Evolutionary conservation across 2,888 invertebrate genomes (phyloP).

Genomic region (Smittia sp.): DNA sequence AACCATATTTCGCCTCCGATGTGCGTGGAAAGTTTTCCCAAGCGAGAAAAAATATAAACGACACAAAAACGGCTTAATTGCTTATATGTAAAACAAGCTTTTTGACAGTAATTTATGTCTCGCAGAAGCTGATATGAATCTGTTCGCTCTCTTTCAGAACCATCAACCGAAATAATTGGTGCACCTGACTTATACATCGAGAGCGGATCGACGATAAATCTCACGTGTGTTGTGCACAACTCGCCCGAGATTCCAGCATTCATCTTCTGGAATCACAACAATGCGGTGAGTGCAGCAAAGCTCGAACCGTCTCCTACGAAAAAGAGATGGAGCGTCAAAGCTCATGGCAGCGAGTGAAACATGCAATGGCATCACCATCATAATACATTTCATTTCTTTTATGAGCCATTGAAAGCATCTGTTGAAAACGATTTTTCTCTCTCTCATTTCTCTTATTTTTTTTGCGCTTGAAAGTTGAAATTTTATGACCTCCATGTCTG

Average conservation of each 20-base stretch:
- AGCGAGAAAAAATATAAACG: neutral
- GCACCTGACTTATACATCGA: slow-evolving; percentile 91
- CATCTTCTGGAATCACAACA: slow-evolving; percentile 93
- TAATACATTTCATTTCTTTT: slow-evolving; percentile 40
- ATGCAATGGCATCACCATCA: slow-evolving; percentile 34
- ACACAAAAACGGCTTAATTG: neutral
- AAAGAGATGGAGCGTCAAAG: neutral
- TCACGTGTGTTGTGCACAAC: slow-evolving; percentile 86
- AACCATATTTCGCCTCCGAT: neutral
- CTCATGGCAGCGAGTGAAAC: slow-evolving; percentile 14
- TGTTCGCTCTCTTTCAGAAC: slow-evolving; percentile 65
- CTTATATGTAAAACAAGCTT: slow-evolving; percentile 10
- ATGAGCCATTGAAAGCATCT: slow-evolving; percentile 40
- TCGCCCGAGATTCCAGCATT: slow-evolving; percentile 91
- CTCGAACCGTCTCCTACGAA: neutral
- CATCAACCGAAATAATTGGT: slow-evolving; percentile 87
- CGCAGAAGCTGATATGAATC: neutral
- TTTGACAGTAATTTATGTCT: neutral
- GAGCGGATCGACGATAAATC: slow-evolving; percentile 88
- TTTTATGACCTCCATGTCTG: slow-evolving; percentile 26
- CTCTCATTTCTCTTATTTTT: neutral
- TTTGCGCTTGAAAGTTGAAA: neutral
- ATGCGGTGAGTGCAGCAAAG: slow-evolving; percentile 67
- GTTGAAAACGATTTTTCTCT: slow-evolving; percentile 24
- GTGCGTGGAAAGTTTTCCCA: neutral